Percentiles rank a stretch among this genome's conserved stretches.
These are phyloP conservation scores for Pseudomyrmex dendroicus DNA, from an alignment of 1,140 invertebrate genomes.

Conservation along the genomic window DNA sequence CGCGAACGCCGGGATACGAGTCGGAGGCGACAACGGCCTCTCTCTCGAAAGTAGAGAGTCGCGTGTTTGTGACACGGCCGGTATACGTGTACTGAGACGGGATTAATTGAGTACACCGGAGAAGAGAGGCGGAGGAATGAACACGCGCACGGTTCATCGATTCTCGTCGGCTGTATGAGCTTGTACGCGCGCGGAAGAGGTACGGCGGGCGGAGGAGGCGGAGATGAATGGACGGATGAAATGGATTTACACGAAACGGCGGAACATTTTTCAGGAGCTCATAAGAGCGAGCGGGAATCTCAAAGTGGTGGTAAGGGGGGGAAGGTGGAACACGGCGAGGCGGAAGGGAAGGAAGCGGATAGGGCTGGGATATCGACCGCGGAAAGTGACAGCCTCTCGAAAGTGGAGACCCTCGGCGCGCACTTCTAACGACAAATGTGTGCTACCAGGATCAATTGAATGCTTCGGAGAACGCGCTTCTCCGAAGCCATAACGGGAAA, in stretches of 20 bases:
- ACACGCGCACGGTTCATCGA: conserved; percentile 65
- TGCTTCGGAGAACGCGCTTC: conserved; percentile 49
- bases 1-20: conserved; percentile 37
- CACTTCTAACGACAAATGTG: conserved; percentile 70
- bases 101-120: conserved; percentile 68
- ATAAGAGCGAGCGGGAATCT: conserved; percentile 63
- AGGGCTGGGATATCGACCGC: conserved; percentile 59
- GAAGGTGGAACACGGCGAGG: too few relatives aligned
- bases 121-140: conserved; percentile 36
- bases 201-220: conserved; percentile 1
- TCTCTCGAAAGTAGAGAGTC: conserved; percentile 52
- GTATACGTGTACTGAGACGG: conserved; percentile 55
- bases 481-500: conserved; percentile 72
- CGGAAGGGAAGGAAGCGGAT: too few relatives aligned
- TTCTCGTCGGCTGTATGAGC: conserved; percentile 59
- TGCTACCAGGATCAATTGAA: conserved; percentile 74
- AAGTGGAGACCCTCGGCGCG: conserved; percentile 46
- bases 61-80: conserved; percentile 67
- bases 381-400: conserved; percentile 65
- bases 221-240: conserved; percentile 69
- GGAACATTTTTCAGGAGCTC: conserved; percentile 71
- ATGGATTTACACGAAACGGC: conserved; percentile 65
- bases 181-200: conserved; percentile 37
- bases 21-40: conserved; percentile 44
- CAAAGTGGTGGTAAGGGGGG: conserved; percentile 24